Evolutionary conservation across 2,797 vertebrate genomes (phyloP), one percentile per base, ranked within the genome.

Genomic region (Sebastes jordani): DNA sequence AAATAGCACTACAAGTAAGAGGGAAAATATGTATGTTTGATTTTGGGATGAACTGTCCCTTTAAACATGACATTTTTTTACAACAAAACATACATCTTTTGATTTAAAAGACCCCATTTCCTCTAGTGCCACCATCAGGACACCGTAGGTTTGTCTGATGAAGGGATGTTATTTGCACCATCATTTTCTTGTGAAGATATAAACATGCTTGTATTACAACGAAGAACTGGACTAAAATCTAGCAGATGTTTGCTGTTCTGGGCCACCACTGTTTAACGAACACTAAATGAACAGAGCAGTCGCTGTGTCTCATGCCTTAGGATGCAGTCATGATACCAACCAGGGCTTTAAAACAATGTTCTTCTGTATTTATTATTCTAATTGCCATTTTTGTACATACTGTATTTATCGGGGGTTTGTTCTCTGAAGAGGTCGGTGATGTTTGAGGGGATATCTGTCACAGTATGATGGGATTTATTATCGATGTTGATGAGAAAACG

Each of bases 331-430:
- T 58, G 64, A 78, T 56, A 83, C 71, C 58, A 56, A 81, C 73
- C 76, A 88, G 61, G 81, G 82, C 25, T 52, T 74, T 63, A 52
- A 74, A 52, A 52, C n/a, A 61, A 11, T 46, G 18, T 86, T 87
- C 85, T 71, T 65, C 74, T 83, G 76, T 92, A 86, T 91, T 89
- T 93, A 83, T 88, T 86, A 74, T 87, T 86, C 29, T 84, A 42
- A 67, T 84, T 81, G 63, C 49, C 71, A 80, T 86, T 42, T 42
- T 84, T 78, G 88, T 89, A 86, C 81, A 83, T 92, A 87, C 23
- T 86, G 78, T 86, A 91, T 91, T 90, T 87, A 86, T 89, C 32
- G 63, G 38, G 63, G 64, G 54, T 80, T 70, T 76, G 38, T 77
- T 67, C 49, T 52, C 49, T 52, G 16, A 76, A 79, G 32, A 78